These are phyloP conservation scores for Phrynocephalus versicolor DNA, from an alignment of 2,113 vertebrate genomes.

Conservation along the genomic window DNA sequence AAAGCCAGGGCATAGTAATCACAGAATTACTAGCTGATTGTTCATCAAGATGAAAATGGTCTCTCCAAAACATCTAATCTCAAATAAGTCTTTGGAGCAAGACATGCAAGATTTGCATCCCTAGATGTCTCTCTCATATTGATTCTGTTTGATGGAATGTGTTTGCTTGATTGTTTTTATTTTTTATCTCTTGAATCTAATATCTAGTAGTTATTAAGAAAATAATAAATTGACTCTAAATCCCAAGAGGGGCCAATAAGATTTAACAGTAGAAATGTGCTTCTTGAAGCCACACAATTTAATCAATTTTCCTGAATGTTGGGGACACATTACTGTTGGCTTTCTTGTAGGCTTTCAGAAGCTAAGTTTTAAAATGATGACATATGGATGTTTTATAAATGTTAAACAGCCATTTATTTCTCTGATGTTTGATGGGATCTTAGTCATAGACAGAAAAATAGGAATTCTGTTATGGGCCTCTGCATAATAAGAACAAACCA, in stretches of 20 bases:
- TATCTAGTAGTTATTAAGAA: not conserved
- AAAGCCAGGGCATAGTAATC: no score
- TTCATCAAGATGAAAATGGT: no score
- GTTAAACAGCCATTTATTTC: not conserved
- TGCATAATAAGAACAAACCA: no score
- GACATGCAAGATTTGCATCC: no score
- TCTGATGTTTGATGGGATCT: not conserved
- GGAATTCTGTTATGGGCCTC: no score
- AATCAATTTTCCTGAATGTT: not conserved
- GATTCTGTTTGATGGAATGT: not conserved
- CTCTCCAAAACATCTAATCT: no score
- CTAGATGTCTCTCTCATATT: no score
- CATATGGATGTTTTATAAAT: not conserved
- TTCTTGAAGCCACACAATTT: not conserved
- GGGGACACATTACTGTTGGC: not conserved
- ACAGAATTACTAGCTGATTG: no score
- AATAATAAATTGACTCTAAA: not conserved
- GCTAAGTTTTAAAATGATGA: not conserved
- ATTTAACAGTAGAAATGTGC: no score
- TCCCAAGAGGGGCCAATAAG: not conserved
- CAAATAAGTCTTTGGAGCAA: no score
- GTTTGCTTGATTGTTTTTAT: not conserved
- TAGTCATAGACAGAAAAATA: no score
- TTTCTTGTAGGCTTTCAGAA: not conserved
- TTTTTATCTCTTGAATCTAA: not conserved